These are phyloP conservation scores for Oppia nitens DNA, from an alignment of 1,140 invertebrate genomes.

Conservation along the genomic window DNA sequence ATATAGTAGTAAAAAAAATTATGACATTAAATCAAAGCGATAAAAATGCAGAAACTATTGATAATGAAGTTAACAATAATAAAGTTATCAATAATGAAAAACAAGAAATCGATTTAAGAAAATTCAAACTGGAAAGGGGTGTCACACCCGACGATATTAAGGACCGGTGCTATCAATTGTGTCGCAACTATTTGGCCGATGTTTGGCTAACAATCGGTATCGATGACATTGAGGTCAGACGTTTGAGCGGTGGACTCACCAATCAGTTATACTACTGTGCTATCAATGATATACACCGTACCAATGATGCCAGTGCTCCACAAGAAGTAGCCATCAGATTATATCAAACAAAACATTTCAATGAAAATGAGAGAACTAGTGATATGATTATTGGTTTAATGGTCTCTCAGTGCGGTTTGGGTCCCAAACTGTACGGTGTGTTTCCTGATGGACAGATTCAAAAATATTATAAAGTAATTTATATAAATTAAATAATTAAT, in stretches of 20 bases:
- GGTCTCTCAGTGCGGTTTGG: background rate
- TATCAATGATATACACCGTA: no score
- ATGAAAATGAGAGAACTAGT: background rate
- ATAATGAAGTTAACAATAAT: no score
- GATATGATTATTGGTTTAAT: background rate
- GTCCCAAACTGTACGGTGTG: background rate
- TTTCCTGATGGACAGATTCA: background rate
- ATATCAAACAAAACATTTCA: background rate
- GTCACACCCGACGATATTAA: background rate
- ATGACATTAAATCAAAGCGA: no score
- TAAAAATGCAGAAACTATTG: no score
- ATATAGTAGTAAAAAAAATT: no score
- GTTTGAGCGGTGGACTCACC: background rate
- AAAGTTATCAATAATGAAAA: no score
- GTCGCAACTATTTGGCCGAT: background rate
- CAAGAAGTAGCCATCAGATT: background rate
- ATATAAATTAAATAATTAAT: no score
- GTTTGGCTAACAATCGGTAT: background rate
- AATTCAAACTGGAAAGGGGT: background rate
- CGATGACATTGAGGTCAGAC: background rate
- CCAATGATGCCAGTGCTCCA: no score
- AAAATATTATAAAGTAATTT: no score
- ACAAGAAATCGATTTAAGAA: background rate
- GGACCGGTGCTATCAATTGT: background rate
- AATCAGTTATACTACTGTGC: constrained; percentile 1